Evolutionary conservation across 1,140 invertebrate species (phyloP), one percentile per base, ranked within the genome.

Genomic region (Drosophila melanica): DNA sequence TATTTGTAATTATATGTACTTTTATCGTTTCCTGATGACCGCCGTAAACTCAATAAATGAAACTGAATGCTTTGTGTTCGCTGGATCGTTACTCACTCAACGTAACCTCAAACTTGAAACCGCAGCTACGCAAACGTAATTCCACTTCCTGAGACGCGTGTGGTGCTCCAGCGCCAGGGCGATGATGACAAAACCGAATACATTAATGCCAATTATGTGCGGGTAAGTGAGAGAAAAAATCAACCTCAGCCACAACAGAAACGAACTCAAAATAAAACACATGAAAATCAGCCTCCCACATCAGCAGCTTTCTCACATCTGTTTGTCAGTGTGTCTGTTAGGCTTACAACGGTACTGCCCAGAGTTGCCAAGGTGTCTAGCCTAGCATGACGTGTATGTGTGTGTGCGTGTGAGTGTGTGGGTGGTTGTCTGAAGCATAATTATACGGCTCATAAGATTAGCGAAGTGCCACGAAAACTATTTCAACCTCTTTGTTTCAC

Each of bases 161-260:
- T 98, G 2, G 94, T 94, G 30, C 93, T 98, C 10, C 93, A 94
- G 79, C 93, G 93, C 66, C 92, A 95, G 44, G 94, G 95, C 71
- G 95, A 95, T 57, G 95, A 96, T 90, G 94, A 95, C 7, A 95
- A 95, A 68, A 95, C 95, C 35, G 96, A 97, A 90, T 98, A 98
- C 91, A 98, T 98, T 73, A 98, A 98, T 92, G 98, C 97, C 66
- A 98, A 97, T 93, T 97, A 95, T 93, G 95, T 97, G 80, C 95
- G 95, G 91, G 96, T 97, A 92, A 91, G 90, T 90, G 55, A 78
- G 57, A 67, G 30, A 57, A n/a, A 16, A 30, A 45, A 74, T 66
- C 16, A 30, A 54, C 58, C 65, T 65, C 37, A 37, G 48, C n/a
- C 11, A 35, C 14, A 23, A 50, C 30, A 35, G 54, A 79, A 70